Conservation (phyloP, 2,113 vertebrate genomes). For the Coptodon rendalli region DNA sequence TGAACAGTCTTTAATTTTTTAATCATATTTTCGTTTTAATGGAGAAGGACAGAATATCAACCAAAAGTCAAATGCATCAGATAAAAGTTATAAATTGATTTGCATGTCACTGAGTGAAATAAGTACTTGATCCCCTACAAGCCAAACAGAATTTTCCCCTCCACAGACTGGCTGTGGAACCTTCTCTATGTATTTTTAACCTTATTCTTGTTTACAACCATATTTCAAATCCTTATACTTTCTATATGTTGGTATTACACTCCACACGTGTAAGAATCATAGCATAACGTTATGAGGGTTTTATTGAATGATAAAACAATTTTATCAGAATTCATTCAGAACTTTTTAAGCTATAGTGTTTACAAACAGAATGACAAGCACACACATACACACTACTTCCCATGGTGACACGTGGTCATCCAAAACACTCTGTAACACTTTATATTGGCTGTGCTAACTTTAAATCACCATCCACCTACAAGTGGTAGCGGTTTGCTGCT, state of each 20-base stretch:
- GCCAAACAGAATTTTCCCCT: neutral
- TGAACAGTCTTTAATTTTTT: neutral
- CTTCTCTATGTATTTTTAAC: neutral
- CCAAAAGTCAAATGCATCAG: neutral
- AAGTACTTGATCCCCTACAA: neutral
- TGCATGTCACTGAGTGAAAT: neutral
- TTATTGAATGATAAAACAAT: neutral
- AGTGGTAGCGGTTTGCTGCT: neutral
- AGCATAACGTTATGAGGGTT: neutral
- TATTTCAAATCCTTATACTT: neutral
- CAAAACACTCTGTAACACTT: neutral
- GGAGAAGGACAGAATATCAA: neutral
- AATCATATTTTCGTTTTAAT: neutral
- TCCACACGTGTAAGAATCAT: neutral
- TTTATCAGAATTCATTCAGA: neutral
- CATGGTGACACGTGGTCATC: neutral
- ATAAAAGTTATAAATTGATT: neutral
- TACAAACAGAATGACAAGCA: neutral
- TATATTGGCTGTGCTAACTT: neutral
- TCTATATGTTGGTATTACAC: neutral
- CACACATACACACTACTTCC: neutral
- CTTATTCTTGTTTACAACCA: neutral
- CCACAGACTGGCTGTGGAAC: neutral
- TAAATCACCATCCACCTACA: neutral
- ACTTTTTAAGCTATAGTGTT: neutral